Conservation (phyloP, 2,797 vertebrate species). For the Potorous gilbertii region DNA sequence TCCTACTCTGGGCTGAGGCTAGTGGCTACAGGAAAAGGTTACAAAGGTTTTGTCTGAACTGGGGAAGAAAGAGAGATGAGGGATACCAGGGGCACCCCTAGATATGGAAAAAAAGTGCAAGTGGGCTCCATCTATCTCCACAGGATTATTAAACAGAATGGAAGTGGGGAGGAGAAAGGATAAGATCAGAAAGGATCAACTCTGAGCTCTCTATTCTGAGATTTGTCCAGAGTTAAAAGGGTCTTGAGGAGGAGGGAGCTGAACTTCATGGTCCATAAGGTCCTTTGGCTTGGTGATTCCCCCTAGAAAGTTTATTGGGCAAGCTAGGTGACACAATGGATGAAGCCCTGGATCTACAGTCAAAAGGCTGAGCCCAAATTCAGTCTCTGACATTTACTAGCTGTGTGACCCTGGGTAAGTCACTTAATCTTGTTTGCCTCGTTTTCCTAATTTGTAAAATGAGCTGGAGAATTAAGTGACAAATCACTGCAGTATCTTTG, state of each 20-base stretch:
- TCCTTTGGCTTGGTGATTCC: conserved; percentile 8
- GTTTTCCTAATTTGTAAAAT: not conserved
- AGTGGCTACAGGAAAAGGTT: not conserved
- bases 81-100: conserved; percentile 65
- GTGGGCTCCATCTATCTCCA: conserved; percentile 64
- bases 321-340: not conserved
- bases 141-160: conserved; percentile 71
- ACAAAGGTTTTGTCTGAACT: not conserved
- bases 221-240: not conserved
- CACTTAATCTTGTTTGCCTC: not conserved
- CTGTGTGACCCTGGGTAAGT: conserved; percentile 26
- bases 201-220: conserved; percentile 21
- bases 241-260: not conserved
- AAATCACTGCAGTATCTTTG: not conserved
- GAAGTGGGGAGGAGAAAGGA: conserved; percentile 58
- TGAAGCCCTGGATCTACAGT: not conserved
- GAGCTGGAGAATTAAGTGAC: not conserved
- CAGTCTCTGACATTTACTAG: conserved; percentile 32
- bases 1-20: not conserved
- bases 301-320: conserved; percentile 74
- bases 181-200: conserved; percentile 39
- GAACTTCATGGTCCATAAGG: not conserved
- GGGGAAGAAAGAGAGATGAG: not conserved
- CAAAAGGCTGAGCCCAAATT: not conserved
- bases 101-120: conserved; percentile 69